Evolutionary conservation across 2,113 vertebrate species (phyloP), one percentile per base, ranked within the genome.

Genomic region (Actenoides lindsayi): DNA sequence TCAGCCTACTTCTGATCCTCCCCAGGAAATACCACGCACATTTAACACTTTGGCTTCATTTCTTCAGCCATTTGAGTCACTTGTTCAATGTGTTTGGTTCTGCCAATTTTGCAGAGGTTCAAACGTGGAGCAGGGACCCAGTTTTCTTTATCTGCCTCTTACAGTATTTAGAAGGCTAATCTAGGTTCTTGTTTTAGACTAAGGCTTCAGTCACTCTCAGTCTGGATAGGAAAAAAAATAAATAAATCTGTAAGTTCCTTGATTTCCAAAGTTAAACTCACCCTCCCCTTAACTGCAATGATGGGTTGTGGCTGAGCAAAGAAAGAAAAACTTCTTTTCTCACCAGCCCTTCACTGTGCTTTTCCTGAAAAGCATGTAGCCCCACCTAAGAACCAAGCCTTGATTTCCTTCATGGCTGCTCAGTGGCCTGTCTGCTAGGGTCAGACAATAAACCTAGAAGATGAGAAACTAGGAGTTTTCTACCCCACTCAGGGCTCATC

Each of bases 11-110:
- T 18, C 16, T 5, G 13, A 77, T 67, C 71, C 62, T 93, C 46
- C 67, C 37, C 93, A 95, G 93, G 96, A 95, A 96, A 96, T 95
- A 89, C 53, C 89, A 94, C 60, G 44, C 53, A 87, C 64, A 10
- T 92, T 96, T 75, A 97, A 94, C 20, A 39, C 77, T 86, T 94
- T 0, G 65, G 44, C 33, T 89, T 69, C 9, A 57, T 63, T 93
- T 96, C 73, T 90, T 81, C 50, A 94, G 53, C 80, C n/a, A 42
- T 42, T 53, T 81, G 64, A 93, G 53, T 83, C 33, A 87, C 7
- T 76, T 76, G 76, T 13, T 90, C 48, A 90, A 44, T 6, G 15
- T 24, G 53, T 73, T 92, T 35, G 30, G 48, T 56, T 84, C 41
- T 60, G 78, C 13, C 48, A 68, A 4, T 41, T 84, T 70, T 68